phyloP scores from a whole-genome alignment of 2,113 vertebrate genomes.

The Laterallus jamaicensis region DNA sequence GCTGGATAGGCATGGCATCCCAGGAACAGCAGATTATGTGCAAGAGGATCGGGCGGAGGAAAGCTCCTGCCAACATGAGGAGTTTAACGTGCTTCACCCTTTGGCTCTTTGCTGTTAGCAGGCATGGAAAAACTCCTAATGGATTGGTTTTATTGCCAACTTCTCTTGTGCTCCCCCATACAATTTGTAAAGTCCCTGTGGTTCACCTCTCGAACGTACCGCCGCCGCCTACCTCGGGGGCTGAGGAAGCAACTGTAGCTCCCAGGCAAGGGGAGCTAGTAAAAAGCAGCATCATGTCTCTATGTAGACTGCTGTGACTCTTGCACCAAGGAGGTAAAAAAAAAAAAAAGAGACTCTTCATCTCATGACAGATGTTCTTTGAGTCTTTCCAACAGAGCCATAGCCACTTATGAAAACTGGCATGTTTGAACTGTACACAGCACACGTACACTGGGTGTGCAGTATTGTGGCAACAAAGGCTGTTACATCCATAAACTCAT shows the following conservation, averaged over 20 bases:
- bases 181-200: neutral
- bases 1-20: neutral
- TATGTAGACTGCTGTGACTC: rapidly evolving
- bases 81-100: neutral
- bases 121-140: neutral
- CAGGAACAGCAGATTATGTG: constrained; percentile 1
- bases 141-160: neutral
- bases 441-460: neutral
- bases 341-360: neutral
- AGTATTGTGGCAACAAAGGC: constrained; percentile 55
- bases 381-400: neutral
- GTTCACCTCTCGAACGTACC: neutral
- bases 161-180: neutral
- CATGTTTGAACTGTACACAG: neutral
- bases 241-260: neutral
- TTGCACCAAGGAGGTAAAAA: too few relatives aligned
- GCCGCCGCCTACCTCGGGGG: neutral
- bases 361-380: neutral
- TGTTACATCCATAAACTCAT: neutral
- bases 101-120: neutral
- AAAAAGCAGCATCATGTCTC: neutral
- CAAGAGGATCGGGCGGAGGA: neutral
- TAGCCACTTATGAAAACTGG: neutral
- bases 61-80: neutral
- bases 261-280: neutral